Base-by-base conservation (phyloP, 2,888 invertebrate genomes). In the Eilema caniola region DNA sequence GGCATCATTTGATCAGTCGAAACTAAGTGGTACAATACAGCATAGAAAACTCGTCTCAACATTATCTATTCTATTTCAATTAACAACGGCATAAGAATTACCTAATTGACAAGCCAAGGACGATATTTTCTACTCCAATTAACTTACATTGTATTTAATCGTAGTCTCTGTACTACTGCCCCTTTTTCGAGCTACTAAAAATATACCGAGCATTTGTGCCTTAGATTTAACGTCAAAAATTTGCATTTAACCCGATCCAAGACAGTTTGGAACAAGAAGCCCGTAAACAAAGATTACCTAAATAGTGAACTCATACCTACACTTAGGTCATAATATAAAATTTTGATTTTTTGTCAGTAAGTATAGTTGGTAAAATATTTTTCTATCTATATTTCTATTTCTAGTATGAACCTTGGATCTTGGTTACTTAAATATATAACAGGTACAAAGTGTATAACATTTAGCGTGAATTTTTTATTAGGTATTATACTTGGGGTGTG, bases 51-150 rank as follows among this genome's bases (percentile, higher is more conserved):
- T 37, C 12, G 33, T 11, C 5, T 3, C 3, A 41, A 41, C 16
- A 11, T 16, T 47, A 47, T 47, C 3, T 41, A 16, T 41, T 20
- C 47, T 8, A 20, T 47, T 20, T 47, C 47, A 12, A 47, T 47
- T n/a, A 62, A 0, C 10, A 33, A 33, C n/a, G 11, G 62, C 56
- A 57, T 62, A 62, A 20, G 16, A 66, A 70, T 70, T 25, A 20
- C 14, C 14, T 31, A 23, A 59, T 70, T 66, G 24, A 28, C 70
- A 66, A 33, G 20, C 47, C 16, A 61, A 20, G 60, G 56, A 47
- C 56, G n/a, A 62, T 56, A n/a, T 41, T 25, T 33, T 70, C 37
- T n/a, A 66, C 28, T 66, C 25, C 23, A 25, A 62, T 47, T n/a
- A 37, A 41, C 11, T 41, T 53, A 37, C 20, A 57, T 28, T 69